Evolutionary conservation across 1,140 invertebrate species (phyloP).

Genomic region (Sitobion miscanthi): DNA sequence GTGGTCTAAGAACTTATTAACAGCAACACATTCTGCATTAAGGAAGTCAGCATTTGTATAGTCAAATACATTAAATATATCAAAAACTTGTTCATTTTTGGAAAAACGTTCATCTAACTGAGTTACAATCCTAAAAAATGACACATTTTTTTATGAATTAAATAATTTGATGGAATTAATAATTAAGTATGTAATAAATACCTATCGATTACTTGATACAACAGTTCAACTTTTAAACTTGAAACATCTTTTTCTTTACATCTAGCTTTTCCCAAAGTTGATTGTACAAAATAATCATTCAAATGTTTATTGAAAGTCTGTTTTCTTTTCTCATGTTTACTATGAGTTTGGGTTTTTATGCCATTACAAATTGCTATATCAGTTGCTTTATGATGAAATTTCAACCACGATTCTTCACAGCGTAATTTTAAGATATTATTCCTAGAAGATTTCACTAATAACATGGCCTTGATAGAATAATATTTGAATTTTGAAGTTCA

Average conservation of each 20-base stretch:
- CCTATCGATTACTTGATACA: not conserved
- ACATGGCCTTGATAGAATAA: not conserved
- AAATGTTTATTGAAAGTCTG: slow-evolving; percentile 2
- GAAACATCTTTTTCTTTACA: not conserved
- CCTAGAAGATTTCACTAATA: not conserved
- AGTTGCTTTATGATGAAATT: not conserved
- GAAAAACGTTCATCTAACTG: not conserved
- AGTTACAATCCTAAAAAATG: not conserved
- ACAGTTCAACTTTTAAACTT: too few relatives aligned
- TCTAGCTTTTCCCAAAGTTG: not conserved
- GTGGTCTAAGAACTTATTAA: too few relatives aligned
- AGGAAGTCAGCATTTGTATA: too few relatives aligned
- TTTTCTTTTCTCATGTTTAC: not conserved
- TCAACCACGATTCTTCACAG: not conserved
- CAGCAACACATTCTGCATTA: too few relatives aligned
- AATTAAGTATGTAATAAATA: not conserved
- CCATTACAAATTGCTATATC: slow-evolving; percentile 13
- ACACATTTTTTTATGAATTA: not conserved
- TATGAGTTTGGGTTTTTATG: not conserved
- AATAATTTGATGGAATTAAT: not conserved
- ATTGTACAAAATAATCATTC: slow-evolving; percentile 11
- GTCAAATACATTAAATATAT: too few relatives aligned
- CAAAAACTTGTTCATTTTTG: too few relatives aligned
- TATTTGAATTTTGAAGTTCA: slow-evolving; percentile 9
- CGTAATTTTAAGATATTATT: not conserved